phyloP scores from a whole-genome alignment of 2,797 vertebrate genomes.

The Nasua narica region DNA sequence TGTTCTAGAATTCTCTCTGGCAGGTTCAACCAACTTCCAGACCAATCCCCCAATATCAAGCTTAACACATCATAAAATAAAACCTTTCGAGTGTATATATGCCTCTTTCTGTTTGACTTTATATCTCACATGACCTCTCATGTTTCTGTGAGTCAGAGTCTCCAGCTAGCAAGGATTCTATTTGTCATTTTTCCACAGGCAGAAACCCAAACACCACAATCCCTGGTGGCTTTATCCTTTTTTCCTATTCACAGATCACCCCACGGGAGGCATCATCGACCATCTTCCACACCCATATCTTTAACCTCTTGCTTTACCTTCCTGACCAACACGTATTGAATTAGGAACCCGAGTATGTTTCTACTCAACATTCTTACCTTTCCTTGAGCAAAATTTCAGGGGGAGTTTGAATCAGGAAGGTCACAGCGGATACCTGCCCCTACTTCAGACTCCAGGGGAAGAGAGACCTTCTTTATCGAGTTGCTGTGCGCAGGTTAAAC shows the following conservation, averaged over 20 bases:
- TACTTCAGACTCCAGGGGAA: background rate
- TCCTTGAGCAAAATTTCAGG: background rate
- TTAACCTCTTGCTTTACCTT: background rate
- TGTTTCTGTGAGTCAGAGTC: background rate
- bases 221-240: background rate
- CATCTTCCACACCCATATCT: background rate
- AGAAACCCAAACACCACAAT: background rate
- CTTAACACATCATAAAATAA: background rate
- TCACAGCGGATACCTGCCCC: background rate
- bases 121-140: background rate
- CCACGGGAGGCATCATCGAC: background rate
- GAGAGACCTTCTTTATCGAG: background rate
- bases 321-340: background rate
- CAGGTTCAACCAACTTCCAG: background rate
- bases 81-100: background rate
- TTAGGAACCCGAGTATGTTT: background rate
- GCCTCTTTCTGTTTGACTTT: background rate
- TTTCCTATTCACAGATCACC: background rate
- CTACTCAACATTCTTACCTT: background rate
- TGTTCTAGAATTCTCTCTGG: background rate
- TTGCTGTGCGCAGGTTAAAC: background rate
- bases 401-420: background rate
- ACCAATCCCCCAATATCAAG: background rate
- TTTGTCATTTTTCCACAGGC: background rate
- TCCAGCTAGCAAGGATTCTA: background rate